Evolutionary conservation across 2,888 invertebrate species (phyloP).

Genomic region (Diabrotica balteata): DNA sequence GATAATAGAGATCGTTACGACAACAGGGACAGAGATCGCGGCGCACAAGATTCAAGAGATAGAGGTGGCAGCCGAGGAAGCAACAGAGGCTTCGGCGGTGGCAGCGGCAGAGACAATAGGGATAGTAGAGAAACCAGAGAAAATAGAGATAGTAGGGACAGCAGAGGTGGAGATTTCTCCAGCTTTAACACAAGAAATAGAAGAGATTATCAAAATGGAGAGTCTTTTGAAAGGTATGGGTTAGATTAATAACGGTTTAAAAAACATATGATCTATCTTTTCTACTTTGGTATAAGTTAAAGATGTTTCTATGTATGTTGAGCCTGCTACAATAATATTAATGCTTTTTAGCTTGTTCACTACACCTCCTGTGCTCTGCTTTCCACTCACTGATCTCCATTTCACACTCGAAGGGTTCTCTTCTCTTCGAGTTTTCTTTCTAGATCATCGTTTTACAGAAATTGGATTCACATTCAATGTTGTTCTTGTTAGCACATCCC

Average conservation of each 20-base stretch:
- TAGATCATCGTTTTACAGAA: too few species aligned
- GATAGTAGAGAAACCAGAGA: constrained; percentile 46
- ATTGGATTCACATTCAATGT: too few species aligned
- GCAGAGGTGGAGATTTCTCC: constrained; percentile 59
- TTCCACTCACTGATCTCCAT: too few species aligned
- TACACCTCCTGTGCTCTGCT: too few species aligned
- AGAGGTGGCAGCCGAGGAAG: constrained; percentile 47
- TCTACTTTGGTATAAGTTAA: too few species aligned
- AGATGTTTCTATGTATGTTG: too few species aligned
- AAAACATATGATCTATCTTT: neutral
- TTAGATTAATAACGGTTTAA: neutral
- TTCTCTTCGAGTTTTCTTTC: too few species aligned
- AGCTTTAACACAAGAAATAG: constrained; percentile 58
- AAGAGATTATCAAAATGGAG: constrained; percentile 62
- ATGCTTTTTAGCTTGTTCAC: too few species aligned
- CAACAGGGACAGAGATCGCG: constrained; percentile 48
- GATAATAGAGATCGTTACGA: constrained; percentile 54
- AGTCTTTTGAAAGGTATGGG: constrained; percentile 51
- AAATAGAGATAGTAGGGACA: constrained; percentile 59
- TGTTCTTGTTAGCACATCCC: too few species aligned
- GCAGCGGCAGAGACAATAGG: constrained; percentile 47
- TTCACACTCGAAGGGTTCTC: too few species aligned
- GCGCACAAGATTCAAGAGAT: constrained; percentile 54
- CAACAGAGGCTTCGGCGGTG: constrained; percentile 48
- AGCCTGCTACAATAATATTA: too few species aligned